Evolutionary conservation across 1,140 invertebrate species (phyloP).

Genomic region (Megathymus violae): DNA sequence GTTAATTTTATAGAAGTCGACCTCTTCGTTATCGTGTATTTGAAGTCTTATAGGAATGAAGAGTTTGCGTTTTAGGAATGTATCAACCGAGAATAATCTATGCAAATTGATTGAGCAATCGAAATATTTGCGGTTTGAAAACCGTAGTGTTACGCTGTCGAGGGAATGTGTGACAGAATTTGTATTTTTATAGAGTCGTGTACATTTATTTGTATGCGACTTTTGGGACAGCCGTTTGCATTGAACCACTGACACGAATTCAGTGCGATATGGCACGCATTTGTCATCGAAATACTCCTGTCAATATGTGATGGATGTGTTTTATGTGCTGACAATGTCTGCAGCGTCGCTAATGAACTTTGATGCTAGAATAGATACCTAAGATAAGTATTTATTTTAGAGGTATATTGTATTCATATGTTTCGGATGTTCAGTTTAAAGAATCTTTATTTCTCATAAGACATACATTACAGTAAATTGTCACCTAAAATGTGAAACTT

Average conservation of each 20-base stretch:
- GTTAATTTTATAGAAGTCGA: neutral
- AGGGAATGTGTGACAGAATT: slow-evolving; percentile 10
- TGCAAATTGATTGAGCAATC: neutral
- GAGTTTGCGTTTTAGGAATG: neutral
- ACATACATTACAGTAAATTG: too few species aligned
- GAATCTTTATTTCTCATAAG: too few species aligned
- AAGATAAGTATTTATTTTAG: too few species aligned
- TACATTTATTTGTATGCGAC: slow-evolving; percentile 11
- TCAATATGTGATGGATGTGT: slow-evolving; percentile 49
- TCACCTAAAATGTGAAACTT: too few species aligned
- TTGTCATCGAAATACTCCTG: slow-evolving; percentile 58
- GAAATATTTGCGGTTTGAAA: neutral
- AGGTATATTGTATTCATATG: too few species aligned
- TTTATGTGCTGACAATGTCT: slow-evolving; percentile 22
- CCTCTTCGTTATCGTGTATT: neutral
- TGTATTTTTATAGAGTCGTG: slow-evolving; percentile 11
- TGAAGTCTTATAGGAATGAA: neutral
- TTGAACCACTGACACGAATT: slow-evolving; percentile 67
- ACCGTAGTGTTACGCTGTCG: neutral
- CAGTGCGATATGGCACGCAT: slow-evolving; percentile 50
- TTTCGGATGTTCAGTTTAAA: too few species aligned
- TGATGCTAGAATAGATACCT: too few species aligned
- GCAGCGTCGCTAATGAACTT: slow-evolving; percentile 19
- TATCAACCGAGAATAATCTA: neutral
- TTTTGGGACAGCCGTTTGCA: slow-evolving; percentile 45